Evolutionary conservation across 1,140 invertebrate genomes (phyloP), one percentile per base, ranked within the genome.

Genomic region (Chironomus striatipennis): DNA sequence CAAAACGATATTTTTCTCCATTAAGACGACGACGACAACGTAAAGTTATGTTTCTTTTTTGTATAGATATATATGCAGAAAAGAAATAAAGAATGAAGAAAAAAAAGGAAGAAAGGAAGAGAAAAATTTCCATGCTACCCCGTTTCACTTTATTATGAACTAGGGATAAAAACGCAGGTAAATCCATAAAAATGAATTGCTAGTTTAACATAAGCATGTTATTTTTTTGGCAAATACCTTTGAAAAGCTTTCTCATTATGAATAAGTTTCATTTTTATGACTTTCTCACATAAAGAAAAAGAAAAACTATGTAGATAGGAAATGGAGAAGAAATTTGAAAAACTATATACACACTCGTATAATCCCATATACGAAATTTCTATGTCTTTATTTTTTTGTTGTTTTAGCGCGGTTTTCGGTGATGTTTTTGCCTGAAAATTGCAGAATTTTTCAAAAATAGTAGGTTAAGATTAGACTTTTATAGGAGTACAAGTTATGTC

Each of bases 101-200:
- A n/a, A n/a, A n/a, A n/a, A n/a, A n/a, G 24, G 24, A 34, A 34
- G 24, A 34, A n/a, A n/a, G 24, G 24, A 34, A 34, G 24, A 34
- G 24, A 34, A 34, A 34, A 34, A 34, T 34, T 34, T 34, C 24
- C 24, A 34, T 34, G 12, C 47, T 57, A 5, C 12, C 12, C 15
- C 47, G 47, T 57, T 34, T 5, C 24, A 34, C 47, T 57, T 15
- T 57, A 57, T 57, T 57, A 57, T 57, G 12, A 57, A 34, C 24
- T 34, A 34, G 24, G 24, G 24, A 34, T 34, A 57, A 57, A 57
- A 57, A 57, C 47, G 47, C 47, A 57, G 47, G 47, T 57, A 57
- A 57, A 57, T 57, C 47, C 47, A 57, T 57, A 57, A 57, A 57
- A 57, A 12, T 57, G 47, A 57, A 57, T 57, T 57, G 47, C 47